Conservation (phyloP, 2,797 vertebrate species). For the Liparis tanakae region DNA sequence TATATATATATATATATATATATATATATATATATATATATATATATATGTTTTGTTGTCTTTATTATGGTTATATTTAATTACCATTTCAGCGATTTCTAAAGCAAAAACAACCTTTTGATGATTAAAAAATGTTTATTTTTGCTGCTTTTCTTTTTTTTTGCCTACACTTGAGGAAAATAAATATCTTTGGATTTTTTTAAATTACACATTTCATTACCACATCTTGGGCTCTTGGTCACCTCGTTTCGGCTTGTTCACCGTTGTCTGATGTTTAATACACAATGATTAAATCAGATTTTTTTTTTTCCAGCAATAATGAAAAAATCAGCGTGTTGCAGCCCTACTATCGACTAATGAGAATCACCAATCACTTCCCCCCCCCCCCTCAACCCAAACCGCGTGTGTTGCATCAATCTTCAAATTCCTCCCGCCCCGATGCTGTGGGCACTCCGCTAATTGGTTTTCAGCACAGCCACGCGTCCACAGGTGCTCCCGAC, state of each 20-base stretch:
- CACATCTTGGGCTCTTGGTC: background rate
- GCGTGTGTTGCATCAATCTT: background rate
- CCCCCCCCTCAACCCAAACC: background rate
- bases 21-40: too few relatives aligned
- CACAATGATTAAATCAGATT: background rate
- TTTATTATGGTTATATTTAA: too few relatives aligned
- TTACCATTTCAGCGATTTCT: background rate
- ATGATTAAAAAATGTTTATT: too few relatives aligned
- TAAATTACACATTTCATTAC: too few relatives aligned
- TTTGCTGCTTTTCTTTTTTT: too few relatives aligned
- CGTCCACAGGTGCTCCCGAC: background rate
- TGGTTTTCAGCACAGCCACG: background rate
- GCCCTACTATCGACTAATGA: too few relatives aligned
- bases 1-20: too few relatives aligned
- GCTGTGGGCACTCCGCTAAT: background rate
- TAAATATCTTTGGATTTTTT: background rate
- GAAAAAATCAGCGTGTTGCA: background rate
- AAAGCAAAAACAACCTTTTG: background rate
- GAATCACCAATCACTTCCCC: background rate
- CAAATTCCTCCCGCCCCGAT: background rate
- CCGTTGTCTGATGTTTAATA: background rate
- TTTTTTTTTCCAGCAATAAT: background rate
- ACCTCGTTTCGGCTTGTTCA: background rate
- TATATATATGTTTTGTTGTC: too few relatives aligned
- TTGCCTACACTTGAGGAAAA: too few relatives aligned